These are phyloP conservation scores for Hirtodrosophila alboralis DNA, from an alignment of 2,888 invertebrate genomes.

Conservation along the genomic window DNA sequence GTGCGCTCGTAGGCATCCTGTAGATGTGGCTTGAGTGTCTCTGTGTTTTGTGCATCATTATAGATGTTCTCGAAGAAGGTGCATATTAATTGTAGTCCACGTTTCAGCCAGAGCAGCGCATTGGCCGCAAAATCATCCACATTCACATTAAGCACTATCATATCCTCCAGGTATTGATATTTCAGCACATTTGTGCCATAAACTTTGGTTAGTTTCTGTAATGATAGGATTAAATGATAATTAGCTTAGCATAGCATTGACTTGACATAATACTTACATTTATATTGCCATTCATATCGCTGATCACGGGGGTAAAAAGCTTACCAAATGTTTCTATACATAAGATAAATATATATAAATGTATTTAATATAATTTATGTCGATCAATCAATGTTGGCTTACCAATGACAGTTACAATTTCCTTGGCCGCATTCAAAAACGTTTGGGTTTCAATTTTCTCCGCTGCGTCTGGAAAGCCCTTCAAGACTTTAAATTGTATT, in stretches of 20 bases:
- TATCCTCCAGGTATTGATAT: constrained; percentile 87
- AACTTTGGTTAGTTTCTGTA: constrained; percentile 87
- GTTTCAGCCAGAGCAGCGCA: constrained; percentile 90
- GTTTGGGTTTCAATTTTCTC: constrained; percentile 86
- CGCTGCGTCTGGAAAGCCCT: constrained; percentile 86
- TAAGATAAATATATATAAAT: background rate
- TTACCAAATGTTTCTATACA: constrained; percentile 89
- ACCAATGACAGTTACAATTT: constrained; percentile 88
- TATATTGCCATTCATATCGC: constrained; percentile 91
- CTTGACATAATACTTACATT: constrained; percentile 85
- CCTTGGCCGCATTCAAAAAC: constrained; percentile 87
- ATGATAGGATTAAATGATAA: constrained; percentile 33
- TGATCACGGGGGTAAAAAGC: constrained; percentile 89
- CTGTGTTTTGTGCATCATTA: constrained; percentile 80
- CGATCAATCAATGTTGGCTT: constrained; percentile 74
- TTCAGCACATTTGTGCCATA: constrained; percentile 85
- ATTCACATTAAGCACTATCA: constrained; percentile 87
- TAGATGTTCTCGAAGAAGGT: constrained; percentile 83
- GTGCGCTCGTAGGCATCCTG: constrained; percentile 89
- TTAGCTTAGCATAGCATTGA: too few relatives aligned
- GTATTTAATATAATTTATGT: constrained; percentile 1
- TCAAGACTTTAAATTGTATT: constrained; percentile 79
- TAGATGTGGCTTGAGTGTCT: constrained; percentile 87
- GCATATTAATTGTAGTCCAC: constrained; percentile 83
- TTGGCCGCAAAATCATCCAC: constrained; percentile 86